Conservation (phyloP, 2,113 vertebrate species). For the Stercorarius parasiticus region DNA sequence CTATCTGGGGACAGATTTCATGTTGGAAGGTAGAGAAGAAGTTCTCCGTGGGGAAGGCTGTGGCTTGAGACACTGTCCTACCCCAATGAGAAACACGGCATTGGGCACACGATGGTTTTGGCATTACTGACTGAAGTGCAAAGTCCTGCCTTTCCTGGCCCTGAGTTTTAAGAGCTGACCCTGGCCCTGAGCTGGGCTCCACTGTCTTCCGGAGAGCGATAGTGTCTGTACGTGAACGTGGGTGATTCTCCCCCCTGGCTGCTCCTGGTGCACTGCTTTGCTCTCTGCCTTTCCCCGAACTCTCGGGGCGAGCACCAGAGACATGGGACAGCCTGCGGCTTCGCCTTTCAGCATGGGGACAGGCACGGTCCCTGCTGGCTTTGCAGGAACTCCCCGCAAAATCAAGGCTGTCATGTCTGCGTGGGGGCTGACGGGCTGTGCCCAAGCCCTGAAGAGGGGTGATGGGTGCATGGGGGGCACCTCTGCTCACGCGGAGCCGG, state of each 20-base stretch:
- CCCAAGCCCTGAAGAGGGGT: neutral
- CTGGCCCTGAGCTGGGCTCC: neutral
- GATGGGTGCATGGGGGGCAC: accelerated
- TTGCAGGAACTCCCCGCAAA: neutral
- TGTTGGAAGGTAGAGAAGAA: neutral
- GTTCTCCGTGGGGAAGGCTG: neutral
- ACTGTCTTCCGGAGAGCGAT: neutral
- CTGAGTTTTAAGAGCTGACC: neutral
- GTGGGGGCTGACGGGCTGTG: neutral
- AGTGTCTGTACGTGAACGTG: neutral
- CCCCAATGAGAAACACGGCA: neutral
- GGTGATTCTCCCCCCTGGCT: neutral
- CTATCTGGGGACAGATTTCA: neutral
- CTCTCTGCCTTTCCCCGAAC: neutral
- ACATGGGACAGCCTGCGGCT: neutral
- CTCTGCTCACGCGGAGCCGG: neutral
- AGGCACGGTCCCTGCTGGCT: accelerated
- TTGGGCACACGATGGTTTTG: neutral
- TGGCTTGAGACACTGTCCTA: neutral
- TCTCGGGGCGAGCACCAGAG: accelerated
- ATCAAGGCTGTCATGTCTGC: neutral
- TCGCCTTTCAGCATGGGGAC: neutral
- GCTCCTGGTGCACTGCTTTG: neutral
- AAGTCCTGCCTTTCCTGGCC: neutral
- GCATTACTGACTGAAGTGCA: neutral